These are phyloP conservation scores for Myiozetetes cayanensis DNA, from an alignment of 2,113 vertebrate species.

Conservation along the genomic window DNA sequence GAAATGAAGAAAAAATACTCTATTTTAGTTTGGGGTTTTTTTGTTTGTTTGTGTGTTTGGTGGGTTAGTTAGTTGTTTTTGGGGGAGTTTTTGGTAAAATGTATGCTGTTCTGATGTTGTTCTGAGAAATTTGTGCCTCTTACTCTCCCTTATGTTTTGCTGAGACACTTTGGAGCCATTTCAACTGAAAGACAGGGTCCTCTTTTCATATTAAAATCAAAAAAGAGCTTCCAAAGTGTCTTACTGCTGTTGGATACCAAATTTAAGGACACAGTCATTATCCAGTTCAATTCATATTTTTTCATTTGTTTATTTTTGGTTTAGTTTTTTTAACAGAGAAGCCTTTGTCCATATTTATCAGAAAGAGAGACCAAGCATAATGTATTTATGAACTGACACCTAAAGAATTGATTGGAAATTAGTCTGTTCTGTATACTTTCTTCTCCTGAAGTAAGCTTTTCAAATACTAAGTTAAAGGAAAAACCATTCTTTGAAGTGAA, in stretches of 20 bases:
- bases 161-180: background rate
- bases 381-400: background rate
- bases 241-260: background rate
- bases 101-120: background rate
- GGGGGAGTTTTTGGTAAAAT: background rate
- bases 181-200: background rate
- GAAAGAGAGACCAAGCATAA: background rate
- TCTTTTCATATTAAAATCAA: background rate
- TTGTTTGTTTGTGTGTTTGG: background rate
- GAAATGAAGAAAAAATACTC: background rate
- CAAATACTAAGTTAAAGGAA: background rate
- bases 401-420: background rate
- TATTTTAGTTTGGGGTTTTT: background rate
- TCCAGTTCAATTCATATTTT: background rate
- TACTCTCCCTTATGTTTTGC: background rate
- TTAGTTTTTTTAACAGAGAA: background rate
- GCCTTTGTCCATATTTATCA: background rate
- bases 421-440: background rate
- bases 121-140: background rate
- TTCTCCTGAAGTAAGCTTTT: background rate
- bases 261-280: background rate
- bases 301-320: no score
- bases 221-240: background rate
- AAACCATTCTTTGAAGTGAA: background rate
- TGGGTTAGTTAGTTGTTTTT: background rate